Conservation (phyloP, 2,797 vertebrate genomes). For the Eurystomus glaucurus region DNA sequence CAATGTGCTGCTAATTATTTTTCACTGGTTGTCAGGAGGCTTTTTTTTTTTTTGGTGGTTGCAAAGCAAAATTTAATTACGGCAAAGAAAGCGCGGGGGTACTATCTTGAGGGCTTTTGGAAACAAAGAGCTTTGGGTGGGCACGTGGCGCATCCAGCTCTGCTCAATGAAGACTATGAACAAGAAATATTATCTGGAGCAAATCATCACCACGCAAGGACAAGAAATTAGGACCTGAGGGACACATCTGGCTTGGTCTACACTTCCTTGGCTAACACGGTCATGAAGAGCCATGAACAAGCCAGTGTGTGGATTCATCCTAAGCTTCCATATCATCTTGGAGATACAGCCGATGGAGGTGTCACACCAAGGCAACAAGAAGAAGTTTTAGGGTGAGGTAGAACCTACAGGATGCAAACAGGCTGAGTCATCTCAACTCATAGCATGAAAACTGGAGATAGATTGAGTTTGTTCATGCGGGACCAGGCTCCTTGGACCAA, state of each 20-base stretch:
- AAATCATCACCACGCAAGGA: rapidly evolving
- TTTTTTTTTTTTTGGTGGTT: neutral
- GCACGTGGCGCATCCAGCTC: neutral
- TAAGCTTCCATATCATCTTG: neutral
- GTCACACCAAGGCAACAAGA: neutral
- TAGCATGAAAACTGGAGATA: neutral
- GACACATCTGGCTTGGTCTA: neutral
- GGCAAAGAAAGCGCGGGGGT: neutral
- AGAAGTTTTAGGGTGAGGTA: neutral
- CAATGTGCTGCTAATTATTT: constrained; percentile 83
- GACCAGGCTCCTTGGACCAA: neutral
- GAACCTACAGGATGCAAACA: rapidly evolving
- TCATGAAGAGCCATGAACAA: neutral
- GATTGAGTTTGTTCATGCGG: neutral
- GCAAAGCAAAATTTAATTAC: constrained; percentile 64
- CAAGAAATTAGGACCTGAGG: neutral
- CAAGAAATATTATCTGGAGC: neutral
- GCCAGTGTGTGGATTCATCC: neutral
- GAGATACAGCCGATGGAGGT: neutral
- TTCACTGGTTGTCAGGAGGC: constrained; percentile 71
- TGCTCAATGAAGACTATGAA: neutral
- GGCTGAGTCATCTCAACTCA: neutral
- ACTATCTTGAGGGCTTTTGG: neutral
- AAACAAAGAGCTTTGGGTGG: neutral
- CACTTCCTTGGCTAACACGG: neutral